phyloP scores from a whole-genome alignment of 1,140 invertebrate genomes.

The Melipona quadrifasciata region DNA sequence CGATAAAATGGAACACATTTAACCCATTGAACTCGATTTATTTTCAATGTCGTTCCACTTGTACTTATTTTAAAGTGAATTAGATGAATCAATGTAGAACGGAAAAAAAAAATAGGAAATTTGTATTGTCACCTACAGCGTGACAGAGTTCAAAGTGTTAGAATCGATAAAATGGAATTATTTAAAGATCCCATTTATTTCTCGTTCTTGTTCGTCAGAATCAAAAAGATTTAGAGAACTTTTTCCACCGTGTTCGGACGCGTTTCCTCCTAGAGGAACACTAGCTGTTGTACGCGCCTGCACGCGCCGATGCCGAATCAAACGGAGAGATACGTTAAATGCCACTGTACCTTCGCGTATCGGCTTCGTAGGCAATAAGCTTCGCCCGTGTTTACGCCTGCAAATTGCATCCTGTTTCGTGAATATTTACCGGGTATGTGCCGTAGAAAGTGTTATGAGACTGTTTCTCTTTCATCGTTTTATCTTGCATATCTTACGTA shows the following conservation, averaged over 20 bases:
- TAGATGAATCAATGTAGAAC: no score
- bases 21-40: no score
- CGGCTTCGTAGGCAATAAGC: slow-evolving; percentile 36
- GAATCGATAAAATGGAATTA: no score
- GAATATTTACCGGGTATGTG: slow-evolving; percentile 2
- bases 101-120: no score
- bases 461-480: not conserved
- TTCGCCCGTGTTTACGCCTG: slow-evolving; percentile 29
- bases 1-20: no score
- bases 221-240: not conserved
- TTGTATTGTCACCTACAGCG: no score
- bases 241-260: not conserved
- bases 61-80: no score
- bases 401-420: slow-evolving; percentile 43
- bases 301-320: not conserved
- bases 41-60: no score
- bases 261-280: not conserved
- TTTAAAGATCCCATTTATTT: no score
- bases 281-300: slow-evolving; percentile 12
- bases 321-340: slow-evolving; percentile 37
- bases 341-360: slow-evolving; percentile 38
- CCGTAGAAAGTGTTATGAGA: not conserved
- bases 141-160: no score
- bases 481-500: not conserved
- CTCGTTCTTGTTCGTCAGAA: no score